A percentile compares a stretch with the other conserved stretches of the same genome.
Evolutionary conservation across 2,113 vertebrate species (phyloP).

Genomic region (Carassius gibelio): DNA sequence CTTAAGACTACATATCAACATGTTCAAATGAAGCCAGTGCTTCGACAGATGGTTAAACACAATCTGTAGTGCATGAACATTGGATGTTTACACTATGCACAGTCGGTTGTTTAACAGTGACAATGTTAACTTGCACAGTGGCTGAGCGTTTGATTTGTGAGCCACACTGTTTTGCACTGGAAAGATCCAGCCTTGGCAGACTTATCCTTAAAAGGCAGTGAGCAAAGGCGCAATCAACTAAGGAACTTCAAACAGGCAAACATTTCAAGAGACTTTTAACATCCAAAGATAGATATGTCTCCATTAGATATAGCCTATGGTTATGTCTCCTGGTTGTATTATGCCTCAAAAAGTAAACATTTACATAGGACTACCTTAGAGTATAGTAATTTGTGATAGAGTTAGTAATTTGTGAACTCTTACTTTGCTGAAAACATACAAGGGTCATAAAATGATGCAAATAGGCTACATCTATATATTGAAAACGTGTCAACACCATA

Average conservation of each 20-base stretch:
- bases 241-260: conserved; percentile 71
- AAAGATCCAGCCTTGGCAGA: conserved; percentile 67
- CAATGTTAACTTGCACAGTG: conserved; percentile 58
- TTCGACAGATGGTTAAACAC: neutral
- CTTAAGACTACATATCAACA: neutral
- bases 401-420: neutral
- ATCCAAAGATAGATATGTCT: neutral
- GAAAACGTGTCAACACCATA: neutral
- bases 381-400: too few species aligned
- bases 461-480: neutral
- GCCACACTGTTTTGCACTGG: conserved; percentile 66
- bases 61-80: neutral
- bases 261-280: conserved; percentile 61
- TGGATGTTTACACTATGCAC: conserved; percentile 66
- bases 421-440: neutral
- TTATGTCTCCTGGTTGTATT: neutral
- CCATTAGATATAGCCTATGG: neutral
- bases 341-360: neutral
- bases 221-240: conserved; percentile 73
- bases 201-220: conserved; percentile 81
- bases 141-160: conserved; percentile 76
- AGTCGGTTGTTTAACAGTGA: conserved; percentile 56
- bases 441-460: neutral
- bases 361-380: neutral
- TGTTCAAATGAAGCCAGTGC: neutral